Evolutionary conservation across 1,140 invertebrate species (phyloP), one percentile per base, ranked within the genome.

Genomic region (Meteorus sp.): DNA sequence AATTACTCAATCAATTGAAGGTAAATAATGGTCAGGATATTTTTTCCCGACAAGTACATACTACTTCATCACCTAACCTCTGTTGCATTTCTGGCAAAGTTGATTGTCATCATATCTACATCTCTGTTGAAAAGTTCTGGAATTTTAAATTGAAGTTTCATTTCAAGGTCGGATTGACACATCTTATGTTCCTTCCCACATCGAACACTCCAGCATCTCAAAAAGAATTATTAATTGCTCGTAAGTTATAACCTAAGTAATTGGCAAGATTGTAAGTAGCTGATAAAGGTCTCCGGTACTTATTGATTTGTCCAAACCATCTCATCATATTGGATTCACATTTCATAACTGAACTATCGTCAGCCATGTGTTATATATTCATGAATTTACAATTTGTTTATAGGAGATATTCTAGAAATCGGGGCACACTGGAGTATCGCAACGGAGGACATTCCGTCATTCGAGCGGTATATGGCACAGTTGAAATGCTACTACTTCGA

Each of bases 401-500:
- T 61, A 88, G 86, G 89, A 68, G 93, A 97, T 78, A 89, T 95
- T 59, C 81, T 99, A 25, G 96, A 99, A 85, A 95, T 98, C 67
- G 96, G 95, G 60, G 95, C 94, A 23, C 92, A 96, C 80, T 96
- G 92, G 87, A 95, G 94, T 64, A 95, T 98, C 61, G 89, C 89
- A 20, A 87, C 83, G 19, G 90, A 93, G 79, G 92, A 98, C 81
- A 94, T 97, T 56, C 92, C 93, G 63, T 88, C 93, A 0, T 99
- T 98, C 80, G 95, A 98, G 76, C 84, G 95, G 71, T 97, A 95
- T 65, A 95, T 98, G 87, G 92, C 95, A 15, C 96, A 98, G 78
- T 77, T 99, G 17, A 98, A 98, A 79, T 94, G 92, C 74, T 98
- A 98, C 72, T 99, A 98, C 77, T 93, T 97, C 75, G 95, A 98